Evolutionary conservation across 1,140 invertebrate genomes (phyloP).

Genomic region (Paraescarpia echinospica): DNA sequence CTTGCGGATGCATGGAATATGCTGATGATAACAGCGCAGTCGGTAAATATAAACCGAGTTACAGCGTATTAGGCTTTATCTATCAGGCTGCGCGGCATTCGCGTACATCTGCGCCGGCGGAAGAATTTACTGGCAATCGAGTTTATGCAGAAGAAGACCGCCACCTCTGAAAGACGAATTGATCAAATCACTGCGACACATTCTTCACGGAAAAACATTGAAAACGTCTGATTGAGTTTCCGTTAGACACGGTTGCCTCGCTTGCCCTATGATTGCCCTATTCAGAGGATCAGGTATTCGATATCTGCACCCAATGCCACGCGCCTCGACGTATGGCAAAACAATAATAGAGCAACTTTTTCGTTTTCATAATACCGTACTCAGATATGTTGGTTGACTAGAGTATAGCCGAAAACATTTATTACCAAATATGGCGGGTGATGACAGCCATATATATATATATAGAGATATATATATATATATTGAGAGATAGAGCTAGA

Average conservation of each 20-base stretch:
- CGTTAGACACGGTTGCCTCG: not conserved
- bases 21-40: not conserved
- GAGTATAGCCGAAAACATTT: not conserved
- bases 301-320: not conserved
- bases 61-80: not conserved
- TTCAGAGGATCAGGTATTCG: not conserved
- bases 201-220: not conserved
- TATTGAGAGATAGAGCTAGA: no score
- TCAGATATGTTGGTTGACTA: not conserved
- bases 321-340: not conserved
- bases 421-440: not conserved
- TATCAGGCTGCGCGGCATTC: not conserved
- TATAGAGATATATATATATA: no score
- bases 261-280: not conserved
- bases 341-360: not conserved
- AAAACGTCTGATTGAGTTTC: not conserved
- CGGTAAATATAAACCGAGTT: not conserved
- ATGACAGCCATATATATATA: not conserved
- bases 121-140: not conserved
- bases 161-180: not conserved
- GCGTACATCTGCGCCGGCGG: not conserved
- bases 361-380: not conserved
- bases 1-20: not conserved
- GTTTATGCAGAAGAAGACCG: not conserved
- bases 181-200: not conserved